phyloP scores from a whole-genome alignment of 2,797 vertebrate species.

The Cossypha heuglini region DNA sequence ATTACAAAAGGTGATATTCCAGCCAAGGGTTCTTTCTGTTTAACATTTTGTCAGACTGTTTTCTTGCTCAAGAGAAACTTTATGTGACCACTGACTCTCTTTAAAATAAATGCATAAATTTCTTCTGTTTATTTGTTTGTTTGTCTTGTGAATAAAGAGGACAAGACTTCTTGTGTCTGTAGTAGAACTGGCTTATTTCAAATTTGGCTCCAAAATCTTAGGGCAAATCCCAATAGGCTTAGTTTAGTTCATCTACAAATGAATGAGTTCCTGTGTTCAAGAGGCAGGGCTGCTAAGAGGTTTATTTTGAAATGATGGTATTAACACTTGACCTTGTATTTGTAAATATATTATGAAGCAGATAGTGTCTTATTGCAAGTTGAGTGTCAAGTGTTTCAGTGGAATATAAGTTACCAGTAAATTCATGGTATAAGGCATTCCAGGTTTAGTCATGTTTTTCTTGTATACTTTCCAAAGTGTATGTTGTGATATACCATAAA shows the following conservation, averaged over 20 bases:
- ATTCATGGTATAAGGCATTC: not conserved
- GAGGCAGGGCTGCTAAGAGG: not conserved
- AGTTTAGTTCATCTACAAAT: not conserved
- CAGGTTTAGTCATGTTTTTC: not conserved
- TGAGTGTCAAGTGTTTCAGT: not conserved
- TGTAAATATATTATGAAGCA: not conserved
- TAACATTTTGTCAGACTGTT: not conserved
- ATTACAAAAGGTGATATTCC: not conserved
- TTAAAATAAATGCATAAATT: not conserved
- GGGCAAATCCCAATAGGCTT: not conserved
- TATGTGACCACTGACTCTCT: not conserved
- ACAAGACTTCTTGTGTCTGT: not conserved
- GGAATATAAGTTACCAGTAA: not conserved
- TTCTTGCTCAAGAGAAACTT: not conserved
- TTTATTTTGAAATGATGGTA: not conserved
- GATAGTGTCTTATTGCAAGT: not conserved
- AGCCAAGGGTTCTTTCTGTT: not conserved
- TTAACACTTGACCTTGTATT: not conserved
- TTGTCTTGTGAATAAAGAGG: not conserved
- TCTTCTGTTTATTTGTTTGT: not conserved
- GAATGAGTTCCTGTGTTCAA: not conserved
- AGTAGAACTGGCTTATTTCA: not conserved
- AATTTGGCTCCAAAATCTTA: not conserved
- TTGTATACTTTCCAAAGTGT: not conserved
- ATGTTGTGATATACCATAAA: not conserved